Evolutionary conservation across 1,140 invertebrate genomes (phyloP).

Genomic region (Epicauta chinensis): DNA sequence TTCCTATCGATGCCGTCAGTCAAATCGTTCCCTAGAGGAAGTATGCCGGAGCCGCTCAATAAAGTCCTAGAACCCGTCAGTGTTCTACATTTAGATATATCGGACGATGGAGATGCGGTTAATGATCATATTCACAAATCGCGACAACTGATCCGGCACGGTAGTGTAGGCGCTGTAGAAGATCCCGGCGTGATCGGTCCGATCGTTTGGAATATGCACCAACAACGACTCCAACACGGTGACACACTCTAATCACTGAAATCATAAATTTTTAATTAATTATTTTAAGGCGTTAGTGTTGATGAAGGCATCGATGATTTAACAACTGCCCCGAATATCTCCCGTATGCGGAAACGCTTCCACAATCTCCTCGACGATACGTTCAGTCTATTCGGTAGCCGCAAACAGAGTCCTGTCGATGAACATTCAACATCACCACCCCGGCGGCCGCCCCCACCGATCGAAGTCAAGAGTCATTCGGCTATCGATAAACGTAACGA

Average conservation of each 20-base stretch:
- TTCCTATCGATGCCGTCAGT: conserved; percentile 77
- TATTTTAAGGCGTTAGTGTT: conserved; percentile 30
- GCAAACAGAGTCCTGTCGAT: conserved; percentile 45
- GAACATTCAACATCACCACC: too few species aligned
- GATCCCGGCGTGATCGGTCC: conserved; percentile 82
- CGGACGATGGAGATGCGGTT: conserved; percentile 51
- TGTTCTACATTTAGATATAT: conserved; percentile 56
- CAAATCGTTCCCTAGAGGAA: conserved; percentile 67
- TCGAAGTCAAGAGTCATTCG: conserved; percentile 45
- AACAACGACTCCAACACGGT: conserved; percentile 43
- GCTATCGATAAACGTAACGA: conserved; percentile 39
- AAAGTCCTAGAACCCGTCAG: conserved; percentile 70
- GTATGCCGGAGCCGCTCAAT: conserved; percentile 64
- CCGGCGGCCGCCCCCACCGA: conserved; percentile 12
- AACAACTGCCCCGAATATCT: conserved; percentile 39
- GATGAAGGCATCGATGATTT: conserved; percentile 35
- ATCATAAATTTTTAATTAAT: not conserved
- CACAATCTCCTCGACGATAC: conserved; percentile 63
- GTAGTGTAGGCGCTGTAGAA: conserved; percentile 51
- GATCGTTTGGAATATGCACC: conserved; percentile 70
- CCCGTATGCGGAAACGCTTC: conserved; percentile 55
- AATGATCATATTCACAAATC: conserved; percentile 15
- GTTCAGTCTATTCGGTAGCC: conserved; percentile 56
- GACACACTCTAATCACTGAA: not conserved
- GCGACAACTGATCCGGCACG: conserved; percentile 44